phyloP scores from a whole-genome alignment of 2,888 invertebrate species.

The Caenorhabditis sp. region DNA sequence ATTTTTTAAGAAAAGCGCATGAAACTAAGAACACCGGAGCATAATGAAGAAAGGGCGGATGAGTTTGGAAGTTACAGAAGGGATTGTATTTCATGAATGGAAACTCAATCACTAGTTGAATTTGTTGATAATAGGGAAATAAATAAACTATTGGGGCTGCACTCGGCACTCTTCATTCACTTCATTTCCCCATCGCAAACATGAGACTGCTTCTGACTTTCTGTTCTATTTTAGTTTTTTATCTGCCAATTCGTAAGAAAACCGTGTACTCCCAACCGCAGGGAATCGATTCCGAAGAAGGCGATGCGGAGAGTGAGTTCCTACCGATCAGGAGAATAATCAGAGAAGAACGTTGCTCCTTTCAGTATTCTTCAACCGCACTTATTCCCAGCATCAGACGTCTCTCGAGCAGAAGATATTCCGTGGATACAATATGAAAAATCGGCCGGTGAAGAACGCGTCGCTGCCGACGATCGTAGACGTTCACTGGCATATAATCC shows the following conservation, averaged over 20 bases:
- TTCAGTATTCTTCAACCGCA: conserved; percentile 62
- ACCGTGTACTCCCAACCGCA: not conserved
- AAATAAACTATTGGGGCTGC: not conserved
- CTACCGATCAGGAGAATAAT: not conserved
- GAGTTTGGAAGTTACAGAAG: too few species aligned
- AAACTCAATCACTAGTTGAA: not conserved
- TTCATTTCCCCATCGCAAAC: not conserved
- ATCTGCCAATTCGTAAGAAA: conserved; percentile 6
- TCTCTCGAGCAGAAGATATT: conserved; percentile 54
- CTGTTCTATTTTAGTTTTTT: conserved; percentile 14
- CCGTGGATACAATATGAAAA: conserved; percentile 35
- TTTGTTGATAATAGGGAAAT: conserved; percentile 11
- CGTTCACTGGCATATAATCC: conserved; percentile 73
- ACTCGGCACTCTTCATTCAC: not conserved
- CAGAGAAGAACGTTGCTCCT: not conserved
- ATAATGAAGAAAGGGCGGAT: too few species aligned
- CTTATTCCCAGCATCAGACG: conserved; percentile 58
- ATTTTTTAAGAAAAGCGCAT: too few species aligned
- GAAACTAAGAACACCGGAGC: too few species aligned
- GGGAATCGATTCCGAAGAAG: conserved; percentile 54
- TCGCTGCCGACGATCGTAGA: conserved; percentile 34
- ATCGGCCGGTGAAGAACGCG: conserved; percentile 57
- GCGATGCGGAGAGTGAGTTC: conserved; percentile 48
- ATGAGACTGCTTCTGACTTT: conserved; percentile 3
- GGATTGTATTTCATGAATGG: conserved; percentile 1